These are phyloP conservation scores for Sphecodes monilicornis DNA, from an alignment of 2,888 invertebrate genomes.

Conservation along the genomic window DNA sequence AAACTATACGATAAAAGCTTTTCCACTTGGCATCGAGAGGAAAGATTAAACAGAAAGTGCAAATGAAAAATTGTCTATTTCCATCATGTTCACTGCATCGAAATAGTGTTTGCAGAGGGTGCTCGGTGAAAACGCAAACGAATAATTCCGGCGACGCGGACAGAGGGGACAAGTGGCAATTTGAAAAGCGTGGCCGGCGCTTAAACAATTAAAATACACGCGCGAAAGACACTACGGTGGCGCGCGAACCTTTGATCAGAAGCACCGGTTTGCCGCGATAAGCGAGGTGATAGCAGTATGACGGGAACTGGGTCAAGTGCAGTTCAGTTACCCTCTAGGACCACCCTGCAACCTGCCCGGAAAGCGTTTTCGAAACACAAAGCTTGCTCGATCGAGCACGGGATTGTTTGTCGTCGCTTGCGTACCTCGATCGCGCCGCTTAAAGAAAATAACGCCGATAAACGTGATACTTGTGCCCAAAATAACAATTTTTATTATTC, in stretches of 20 bases:
- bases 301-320: conserved; percentile 68
- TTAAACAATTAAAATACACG: conserved; percentile 51
- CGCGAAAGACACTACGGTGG: conserved; percentile 16
- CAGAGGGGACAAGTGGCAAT: conserved; percentile 20
- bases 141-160: conserved; percentile 29
- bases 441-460: conserved; percentile 4
- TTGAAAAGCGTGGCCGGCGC: conserved; percentile 34
- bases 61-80: not conserved
- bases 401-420: conserved; percentile 25
- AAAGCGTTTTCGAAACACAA: conserved; percentile 57
- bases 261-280: conserved; percentile 42
- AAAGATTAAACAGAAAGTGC: not conserved
- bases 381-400: conserved; percentile 26
- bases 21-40: not conserved
- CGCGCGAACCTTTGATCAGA: conserved; percentile 47
- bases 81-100: not conserved
- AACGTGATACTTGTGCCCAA: not conserved
- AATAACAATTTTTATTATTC: not conserved
- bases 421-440: not conserved
- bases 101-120: not conserved
- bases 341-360: conserved; percentile 36
- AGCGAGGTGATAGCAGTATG: conserved; percentile 48
- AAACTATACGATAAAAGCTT: not conserved
- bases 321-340: conserved; percentile 62
- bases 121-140: conserved; percentile 15